phyloP scores from a whole-genome alignment of 2,888 invertebrate genomes.

The Orthosia gothica region DNA sequence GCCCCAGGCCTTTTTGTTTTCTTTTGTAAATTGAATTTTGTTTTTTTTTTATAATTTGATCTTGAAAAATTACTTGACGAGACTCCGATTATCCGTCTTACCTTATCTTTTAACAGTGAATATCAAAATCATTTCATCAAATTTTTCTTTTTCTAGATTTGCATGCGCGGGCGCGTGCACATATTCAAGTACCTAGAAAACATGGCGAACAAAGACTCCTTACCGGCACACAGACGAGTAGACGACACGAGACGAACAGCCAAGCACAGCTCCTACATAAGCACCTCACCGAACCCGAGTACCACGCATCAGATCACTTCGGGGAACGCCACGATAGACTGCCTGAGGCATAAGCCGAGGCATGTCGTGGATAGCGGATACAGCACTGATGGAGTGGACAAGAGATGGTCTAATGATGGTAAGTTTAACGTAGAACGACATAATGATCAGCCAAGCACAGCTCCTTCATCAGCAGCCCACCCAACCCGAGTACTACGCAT shows the following conservation, averaged over 20 bases:
- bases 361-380: conserved; percentile 98
- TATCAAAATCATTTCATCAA: not conserved
- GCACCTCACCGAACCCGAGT: conserved; percentile 79
- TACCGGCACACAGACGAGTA: conserved; percentile 88
- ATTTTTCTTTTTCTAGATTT: conserved; percentile 94
- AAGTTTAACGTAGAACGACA: conserved; percentile 72
- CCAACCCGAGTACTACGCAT: conserved; percentile 77
- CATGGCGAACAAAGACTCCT: conserved; percentile 94
- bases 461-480: conserved; percentile 83
- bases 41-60: conserved; percentile 3
- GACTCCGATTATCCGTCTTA: not conserved
- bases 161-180: conserved; percentile 98
- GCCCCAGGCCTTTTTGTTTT: conserved; percentile 2
- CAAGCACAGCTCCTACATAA: conserved; percentile 86
- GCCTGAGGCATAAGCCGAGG: conserved; percentile 88
- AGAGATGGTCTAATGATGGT: conserved; percentile 96
- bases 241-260: conserved; percentile 88
- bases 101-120: not conserved
- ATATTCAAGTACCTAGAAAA: conserved; percentile 98
- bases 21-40: not conserved
- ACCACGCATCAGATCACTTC: conserved; percentile 84
- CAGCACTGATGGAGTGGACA: conserved; percentile 96
- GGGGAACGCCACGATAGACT: conserved; percentile 89
- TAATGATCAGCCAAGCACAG: conserved; percentile 83
- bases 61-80: not conserved